Percentiles rank a stretch among this genome's conserved stretches.
Conservation (phyloP, 2,797 vertebrate genomes). For the Helostoma temminkii region DNA sequence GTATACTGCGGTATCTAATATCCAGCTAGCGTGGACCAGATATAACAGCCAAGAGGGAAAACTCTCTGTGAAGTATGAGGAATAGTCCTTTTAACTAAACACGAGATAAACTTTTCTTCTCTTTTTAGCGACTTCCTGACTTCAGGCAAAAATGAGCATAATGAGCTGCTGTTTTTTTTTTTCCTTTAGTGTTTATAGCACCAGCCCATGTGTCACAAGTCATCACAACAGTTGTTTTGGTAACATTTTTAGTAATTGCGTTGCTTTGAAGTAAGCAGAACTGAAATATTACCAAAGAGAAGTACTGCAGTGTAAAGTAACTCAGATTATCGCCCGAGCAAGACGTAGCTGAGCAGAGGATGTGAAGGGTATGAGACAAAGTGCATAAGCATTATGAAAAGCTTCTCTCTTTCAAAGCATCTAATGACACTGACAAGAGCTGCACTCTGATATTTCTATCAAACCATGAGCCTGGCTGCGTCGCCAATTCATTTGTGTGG, state of each 20-base stretch:
- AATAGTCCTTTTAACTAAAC: background rate
- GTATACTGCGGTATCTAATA: background rate
- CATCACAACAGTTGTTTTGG: conserved; percentile 19
- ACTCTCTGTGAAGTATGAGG: background rate
- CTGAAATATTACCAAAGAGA: conserved; percentile 34
- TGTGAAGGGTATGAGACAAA: background rate
- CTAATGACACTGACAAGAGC: conserved; percentile 43
- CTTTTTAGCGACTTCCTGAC: conserved; percentile 15
- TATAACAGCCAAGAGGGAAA: background rate
- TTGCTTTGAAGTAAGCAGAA: conserved; percentile 32
- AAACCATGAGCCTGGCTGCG: conserved; percentile 10
- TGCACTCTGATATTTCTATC: conserved; percentile 24
- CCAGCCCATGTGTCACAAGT: conserved; percentile 20
- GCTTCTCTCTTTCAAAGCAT: conserved; percentile 42
- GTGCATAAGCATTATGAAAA: conserved; percentile 48
- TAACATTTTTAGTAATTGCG: conserved; percentile 3
- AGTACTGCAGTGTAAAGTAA: conserved; percentile 34
- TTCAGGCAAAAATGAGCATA: conserved; percentile 23
- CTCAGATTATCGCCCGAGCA: conserved; percentile 55
- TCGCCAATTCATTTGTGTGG: conserved; percentile 8
- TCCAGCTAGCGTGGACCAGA: background rate
- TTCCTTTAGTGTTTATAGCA: conserved; percentile 9
- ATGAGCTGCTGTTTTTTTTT: conserved; percentile 11
- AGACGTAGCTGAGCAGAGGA: conserved; percentile 20
- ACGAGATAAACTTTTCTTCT: background rate